A percentile compares a stretch with the other conserved stretches of the same genome.
These are phyloP conservation scores for Sylvia borin DNA, from an alignment of 2,797 vertebrate species.

Conservation along the genomic window DNA sequence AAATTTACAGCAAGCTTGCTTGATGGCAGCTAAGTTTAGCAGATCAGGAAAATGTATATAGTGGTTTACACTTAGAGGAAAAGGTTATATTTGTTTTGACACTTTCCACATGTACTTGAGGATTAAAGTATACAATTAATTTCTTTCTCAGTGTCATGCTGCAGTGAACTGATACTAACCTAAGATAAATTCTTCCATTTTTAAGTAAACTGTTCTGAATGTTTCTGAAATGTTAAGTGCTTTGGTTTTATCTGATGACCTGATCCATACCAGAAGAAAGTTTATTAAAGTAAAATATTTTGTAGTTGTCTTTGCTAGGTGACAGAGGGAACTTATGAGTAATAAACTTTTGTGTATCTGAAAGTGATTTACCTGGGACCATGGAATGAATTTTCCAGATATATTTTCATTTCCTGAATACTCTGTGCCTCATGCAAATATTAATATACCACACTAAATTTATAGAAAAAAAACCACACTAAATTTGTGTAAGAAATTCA, in stretches of 20 bases:
- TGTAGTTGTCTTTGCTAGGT: neutral
- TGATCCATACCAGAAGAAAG: neutral
- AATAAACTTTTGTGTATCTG: neutral
- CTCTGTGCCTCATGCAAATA: neutral
- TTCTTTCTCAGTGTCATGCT: neutral
- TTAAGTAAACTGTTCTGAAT: neutral
- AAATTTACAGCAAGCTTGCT: neutral
- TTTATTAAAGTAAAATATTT: neutral
- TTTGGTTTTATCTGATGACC: conserved; percentile 25
- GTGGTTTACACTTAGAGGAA: neutral
- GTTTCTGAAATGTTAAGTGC: neutral
- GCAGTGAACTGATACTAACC: conserved; percentile 8
- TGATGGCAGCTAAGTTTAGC: neutral
- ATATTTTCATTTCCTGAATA: conserved; percentile 23
- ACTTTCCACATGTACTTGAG: neutral
- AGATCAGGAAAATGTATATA: neutral
- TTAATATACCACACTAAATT: neutral
- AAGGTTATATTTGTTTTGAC: neutral
- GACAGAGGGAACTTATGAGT: neutral
- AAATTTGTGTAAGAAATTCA: neutral
- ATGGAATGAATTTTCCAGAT: conserved; percentile 33
- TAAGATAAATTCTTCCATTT: conserved; percentile 14
- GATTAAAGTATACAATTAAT: neutral
- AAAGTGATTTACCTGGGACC: conserved; percentile 21
- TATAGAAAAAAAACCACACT: neutral